A percentile compares a stretch with the other conserved stretches of the same genome.
Conservation (phyloP, 2,797 vertebrate species). For the Mus spretus region DNA sequence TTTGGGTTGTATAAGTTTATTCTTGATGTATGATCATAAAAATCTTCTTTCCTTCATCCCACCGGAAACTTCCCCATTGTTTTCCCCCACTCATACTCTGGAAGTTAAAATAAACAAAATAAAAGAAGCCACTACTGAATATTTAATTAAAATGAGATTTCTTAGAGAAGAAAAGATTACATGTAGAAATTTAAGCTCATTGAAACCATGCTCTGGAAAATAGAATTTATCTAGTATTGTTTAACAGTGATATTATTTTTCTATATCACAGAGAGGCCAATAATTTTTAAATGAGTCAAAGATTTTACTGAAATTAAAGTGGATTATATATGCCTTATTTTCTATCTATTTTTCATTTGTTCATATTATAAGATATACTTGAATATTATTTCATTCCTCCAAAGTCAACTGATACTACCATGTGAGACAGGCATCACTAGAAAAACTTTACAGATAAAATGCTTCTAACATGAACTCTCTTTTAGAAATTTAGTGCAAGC, state of each 20-base stretch:
- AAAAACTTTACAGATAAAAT: background rate
- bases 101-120: background rate
- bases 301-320: background rate
- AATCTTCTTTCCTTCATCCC: background rate
- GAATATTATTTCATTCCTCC: background rate
- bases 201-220: background rate
- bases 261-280: background rate
- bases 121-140: background rate
- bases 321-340: background rate
- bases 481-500: background rate
- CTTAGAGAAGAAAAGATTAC: background rate
- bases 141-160: background rate
- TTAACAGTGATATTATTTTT: background rate
- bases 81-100: background rate
- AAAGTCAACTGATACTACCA: background rate
- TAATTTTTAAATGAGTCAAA: background rate
- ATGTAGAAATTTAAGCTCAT: background rate
- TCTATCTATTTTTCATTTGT: conserved; percentile 10
- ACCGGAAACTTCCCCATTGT: background rate
- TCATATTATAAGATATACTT: background rate
- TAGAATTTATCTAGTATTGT: background rate
- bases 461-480: background rate
- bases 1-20: background rate
- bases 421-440: background rate
- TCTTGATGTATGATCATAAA: background rate